Evolutionary conservation across 2,113 vertebrate species (phyloP), one percentile per base, ranked within the genome.

Genomic region (Ia io): DNA sequence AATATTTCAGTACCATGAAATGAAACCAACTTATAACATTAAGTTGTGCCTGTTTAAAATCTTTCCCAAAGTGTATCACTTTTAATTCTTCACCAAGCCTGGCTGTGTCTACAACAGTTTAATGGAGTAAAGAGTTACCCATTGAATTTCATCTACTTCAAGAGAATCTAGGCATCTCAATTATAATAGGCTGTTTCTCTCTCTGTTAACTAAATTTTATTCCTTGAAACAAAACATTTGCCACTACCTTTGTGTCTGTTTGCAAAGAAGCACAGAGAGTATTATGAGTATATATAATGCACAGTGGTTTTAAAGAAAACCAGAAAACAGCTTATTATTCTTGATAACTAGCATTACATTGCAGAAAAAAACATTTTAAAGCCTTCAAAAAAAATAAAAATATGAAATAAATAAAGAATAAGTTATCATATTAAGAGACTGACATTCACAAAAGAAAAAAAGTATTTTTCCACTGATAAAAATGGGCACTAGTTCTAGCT

Each of bases 1-100:
- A 96, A 96, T 96, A 93, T 96, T 95, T 95, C 67, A 92, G 56
- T 37, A 91, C 5, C 53, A 92, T 95, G 87, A 69, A 95, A 87
- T 71, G 76, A 96, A 61, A 70, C 59, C 90, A 94, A 63, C 28
- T 88, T 96, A 73, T 7, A 86, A 82, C 37, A 56, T 93, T 91
- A 91, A 59, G 37, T 91, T 96, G 47, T 95, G 35, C 51, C 40
- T 96, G n/a, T 70, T 95, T 83, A 87, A 96, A 96, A 84, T 93
- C 20, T 80, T 89, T 86, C 63, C 40, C 23, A 83, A 94, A 96
- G 77, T 94, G 47, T 90, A 82, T 63, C 13, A 88, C 91, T 94
- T 92, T 95, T 79, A 77, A 80, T 91, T 93, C 67, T 93, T 94
- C 69, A 83, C 40, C 32, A 80, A 92, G 71, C 16, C 51, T 79